Percentiles rank a stretch among this genome's conserved stretches.
Evolutionary conservation across 2,888 invertebrate genomes (phyloP).

Genomic region (Phyllotreta striolata): DNA sequence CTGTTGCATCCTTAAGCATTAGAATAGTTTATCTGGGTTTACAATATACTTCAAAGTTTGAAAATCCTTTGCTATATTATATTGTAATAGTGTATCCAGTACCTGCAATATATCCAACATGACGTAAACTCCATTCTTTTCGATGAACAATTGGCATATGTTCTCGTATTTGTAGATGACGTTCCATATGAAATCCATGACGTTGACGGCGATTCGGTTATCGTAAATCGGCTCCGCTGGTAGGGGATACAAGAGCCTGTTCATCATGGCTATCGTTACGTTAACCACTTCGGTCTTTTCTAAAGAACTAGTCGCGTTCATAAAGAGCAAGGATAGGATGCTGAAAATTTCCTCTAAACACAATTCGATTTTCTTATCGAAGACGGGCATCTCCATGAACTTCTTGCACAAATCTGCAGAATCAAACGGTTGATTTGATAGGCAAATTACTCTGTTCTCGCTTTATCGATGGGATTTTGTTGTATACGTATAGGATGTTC

Average conservation of each 20-base stretch:
- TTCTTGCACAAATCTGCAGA: constrained; percentile 20
- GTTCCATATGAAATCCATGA: constrained; percentile 61
- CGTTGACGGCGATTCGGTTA: constrained; percentile 57
- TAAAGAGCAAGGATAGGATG: constrained; percentile 15
- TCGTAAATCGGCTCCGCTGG: constrained; percentile 54
- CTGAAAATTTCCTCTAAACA: constrained; percentile 27
- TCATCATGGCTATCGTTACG: constrained; percentile 34
- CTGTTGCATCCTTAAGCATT: too few species aligned
- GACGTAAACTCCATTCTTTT: constrained; percentile 53
- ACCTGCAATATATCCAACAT: constrained; percentile 60
- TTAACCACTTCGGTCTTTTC: constrained; percentile 7
- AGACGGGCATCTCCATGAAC: constrained; percentile 13
- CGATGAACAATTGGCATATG: constrained; percentile 54
- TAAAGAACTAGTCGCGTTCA: not conserved
- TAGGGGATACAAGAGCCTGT: constrained; percentile 39
- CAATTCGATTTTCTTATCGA: constrained; percentile 17
- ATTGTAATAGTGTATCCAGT: constrained; percentile 23
- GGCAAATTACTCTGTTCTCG: not conserved
- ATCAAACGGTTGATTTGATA: too few species aligned
- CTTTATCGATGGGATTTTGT: too few species aligned
- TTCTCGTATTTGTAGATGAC: constrained; percentile 50
- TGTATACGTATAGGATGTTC: too few species aligned
- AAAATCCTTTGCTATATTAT: too few species aligned
- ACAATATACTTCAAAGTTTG: too few species aligned
- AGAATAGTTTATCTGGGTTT: too few species aligned